These are phyloP conservation scores for Cantharis rufa DNA, from an alignment of 2,888 invertebrate species.

Conservation along the genomic window DNA sequence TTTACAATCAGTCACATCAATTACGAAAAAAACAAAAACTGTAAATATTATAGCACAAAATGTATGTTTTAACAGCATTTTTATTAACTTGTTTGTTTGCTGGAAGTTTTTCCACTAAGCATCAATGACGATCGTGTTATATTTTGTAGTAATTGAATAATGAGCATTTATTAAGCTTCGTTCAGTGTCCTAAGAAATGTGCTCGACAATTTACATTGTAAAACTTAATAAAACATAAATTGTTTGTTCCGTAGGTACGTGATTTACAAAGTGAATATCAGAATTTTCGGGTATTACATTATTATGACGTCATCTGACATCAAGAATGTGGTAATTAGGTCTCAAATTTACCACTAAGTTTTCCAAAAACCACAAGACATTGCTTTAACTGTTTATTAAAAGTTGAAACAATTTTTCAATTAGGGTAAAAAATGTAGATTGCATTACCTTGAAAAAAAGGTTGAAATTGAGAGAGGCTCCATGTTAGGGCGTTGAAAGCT, in stretches of 20 bases:
- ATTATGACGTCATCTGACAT: background rate
- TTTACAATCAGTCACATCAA: conserved; percentile 12
- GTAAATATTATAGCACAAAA: conserved; percentile 3
- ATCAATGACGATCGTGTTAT: conserved; percentile 11
- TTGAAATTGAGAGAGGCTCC: background rate
- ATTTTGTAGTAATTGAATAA: conserved; percentile 23
- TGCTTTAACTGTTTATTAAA: background rate
- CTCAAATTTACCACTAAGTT: background rate
- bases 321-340: background rate
- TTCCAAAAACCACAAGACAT: background rate
- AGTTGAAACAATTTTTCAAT: background rate
- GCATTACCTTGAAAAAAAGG: background rate
- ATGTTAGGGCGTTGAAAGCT: background rate
- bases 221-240: conserved; percentile 15
- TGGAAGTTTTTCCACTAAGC: conserved; percentile 12
- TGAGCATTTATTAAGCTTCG: conserved; percentile 19
- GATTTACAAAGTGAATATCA: background rate
- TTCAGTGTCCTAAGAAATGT: conserved; percentile 21
- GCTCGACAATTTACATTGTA: conserved; percentile 12
- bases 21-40: conserved; percentile 3
- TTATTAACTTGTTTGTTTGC: conserved; percentile 10
- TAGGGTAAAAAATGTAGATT: background rate
- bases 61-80: conserved; percentile 6
- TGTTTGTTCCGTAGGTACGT: conserved; percentile 7
- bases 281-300: background rate